Evolutionary conservation across 2,113 vertebrate genomes (phyloP).

Genomic region (Colinus virginianus): DNA sequence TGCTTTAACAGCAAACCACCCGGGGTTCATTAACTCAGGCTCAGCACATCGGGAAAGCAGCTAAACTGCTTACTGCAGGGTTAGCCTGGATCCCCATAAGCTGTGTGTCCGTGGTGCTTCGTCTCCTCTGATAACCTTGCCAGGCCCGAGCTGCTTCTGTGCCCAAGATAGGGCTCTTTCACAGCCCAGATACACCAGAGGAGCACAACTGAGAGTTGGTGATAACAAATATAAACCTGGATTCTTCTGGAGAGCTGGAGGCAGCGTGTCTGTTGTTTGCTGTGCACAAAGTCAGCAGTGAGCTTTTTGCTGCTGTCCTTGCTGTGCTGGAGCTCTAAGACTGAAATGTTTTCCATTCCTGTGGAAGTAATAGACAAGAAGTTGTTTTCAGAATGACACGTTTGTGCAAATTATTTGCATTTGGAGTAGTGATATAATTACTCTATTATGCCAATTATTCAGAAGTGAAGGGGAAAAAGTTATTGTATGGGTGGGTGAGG

Average conservation of each 20-base stretch:
- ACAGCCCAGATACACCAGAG: background rate
- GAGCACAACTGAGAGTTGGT: background rate
- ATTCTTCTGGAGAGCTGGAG: background rate
- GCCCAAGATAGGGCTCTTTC: background rate
- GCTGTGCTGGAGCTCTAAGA: background rate
- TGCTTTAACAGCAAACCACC: background rate
- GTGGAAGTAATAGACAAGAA: background rate
- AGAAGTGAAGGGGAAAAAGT: background rate
- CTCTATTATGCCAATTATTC: background rate
- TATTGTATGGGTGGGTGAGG: background rate
- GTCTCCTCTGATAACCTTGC: constrained; percentile 48
- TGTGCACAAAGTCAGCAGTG: background rate
- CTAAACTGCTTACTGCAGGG: constrained; percentile 42
- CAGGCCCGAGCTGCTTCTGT: background rate
- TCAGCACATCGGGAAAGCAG: constrained; percentile 10
- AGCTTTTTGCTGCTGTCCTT: background rate
- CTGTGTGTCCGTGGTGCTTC: background rate
- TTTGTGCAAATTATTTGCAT: background rate
- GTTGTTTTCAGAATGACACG: background rate
- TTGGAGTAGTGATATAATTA: background rate
- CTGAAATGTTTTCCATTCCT: background rate
- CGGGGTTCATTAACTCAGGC: background rate
- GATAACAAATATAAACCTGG: background rate
- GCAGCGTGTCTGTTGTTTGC: background rate
- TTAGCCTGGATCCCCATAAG: constrained; percentile 37